A percentile compares a stretch with the other conserved stretches of the same genome.
Conservation (phyloP, 2,113 vertebrate species). For the Oryzias celebensis region DNA sequence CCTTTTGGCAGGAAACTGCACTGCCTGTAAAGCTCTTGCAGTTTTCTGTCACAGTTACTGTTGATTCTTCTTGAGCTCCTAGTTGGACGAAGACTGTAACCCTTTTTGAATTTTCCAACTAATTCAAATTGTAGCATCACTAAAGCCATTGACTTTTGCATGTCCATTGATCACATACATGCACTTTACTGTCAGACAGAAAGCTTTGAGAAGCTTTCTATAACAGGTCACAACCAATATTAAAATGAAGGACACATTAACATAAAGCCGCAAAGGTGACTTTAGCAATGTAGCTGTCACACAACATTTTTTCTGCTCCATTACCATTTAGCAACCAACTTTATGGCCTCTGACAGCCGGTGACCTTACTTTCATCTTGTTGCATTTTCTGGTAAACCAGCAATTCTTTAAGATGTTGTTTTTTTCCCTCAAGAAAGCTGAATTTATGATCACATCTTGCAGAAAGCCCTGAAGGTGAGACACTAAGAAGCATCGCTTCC, state of each 20-base stretch:
- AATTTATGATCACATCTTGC: background rate
- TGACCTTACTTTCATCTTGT: conserved; percentile 14
- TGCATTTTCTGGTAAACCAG: background rate
- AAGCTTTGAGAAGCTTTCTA: too few relatives aligned
- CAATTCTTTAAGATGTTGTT: background rate
- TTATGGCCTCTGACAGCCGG: conserved; percentile 14
- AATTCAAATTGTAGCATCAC: too few relatives aligned
- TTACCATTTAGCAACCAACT: background rate
- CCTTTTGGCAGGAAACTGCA: too few relatives aligned
- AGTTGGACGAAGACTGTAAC: too few relatives aligned
- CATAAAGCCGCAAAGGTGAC: conserved; percentile 1
- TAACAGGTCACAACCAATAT: too few relatives aligned
- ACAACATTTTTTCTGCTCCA: background rate
- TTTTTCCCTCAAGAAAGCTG: background rate
- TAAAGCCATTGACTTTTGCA: too few relatives aligned
- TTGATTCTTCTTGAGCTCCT: too few relatives aligned
- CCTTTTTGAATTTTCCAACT: too few relatives aligned
- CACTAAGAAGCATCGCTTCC: background rate
- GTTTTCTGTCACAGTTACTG: too few relatives aligned
- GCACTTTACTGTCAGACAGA: too few relatives aligned
- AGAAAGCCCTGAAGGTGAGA: background rate
- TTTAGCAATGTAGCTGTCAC: conserved; percentile 6
- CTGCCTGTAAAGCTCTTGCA: too few relatives aligned
- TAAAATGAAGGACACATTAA: background rate
- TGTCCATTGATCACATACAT: too few relatives aligned